Evolutionary conservation across 2,888 invertebrate genomes (phyloP), one percentile per base, ranked within the genome.

Genomic region (Melinaea menophilus): DNA sequence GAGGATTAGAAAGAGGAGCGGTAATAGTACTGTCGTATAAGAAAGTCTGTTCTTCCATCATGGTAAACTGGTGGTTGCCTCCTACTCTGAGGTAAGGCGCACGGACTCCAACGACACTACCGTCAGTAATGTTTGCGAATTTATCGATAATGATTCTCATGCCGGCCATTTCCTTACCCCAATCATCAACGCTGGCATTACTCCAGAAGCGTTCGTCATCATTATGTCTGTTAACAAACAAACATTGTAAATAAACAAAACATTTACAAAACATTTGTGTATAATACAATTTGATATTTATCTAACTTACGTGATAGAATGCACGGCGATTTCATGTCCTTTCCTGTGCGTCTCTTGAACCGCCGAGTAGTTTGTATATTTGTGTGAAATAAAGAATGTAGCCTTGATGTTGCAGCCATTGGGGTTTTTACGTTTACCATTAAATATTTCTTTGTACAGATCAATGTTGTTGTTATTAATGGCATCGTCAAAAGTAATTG

Each of bases 1-100:
- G 98, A 31, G 97, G 97, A 81, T 97, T 96, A 72, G 95, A 96
- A 47, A 97, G 91, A 1, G 97, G 96, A 2, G 97, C 97, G 0
- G 97, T 97, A 81, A 98, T 97, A 59, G 98, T 98, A 55, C 98
- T 97, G 85, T 99, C 98, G 82, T 98, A 99, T 56, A 97, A 90
- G 93, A 98, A 98, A 11, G 96, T 96, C 82, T 97, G 96, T 84
- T 98, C 97, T 85, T 97, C 96, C 98, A 98, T 97, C 97, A 98
- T 98, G 75, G 97, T 96, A 90, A 98, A 98, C 88, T 98, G 98
- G 84, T 97, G 97, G 92, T 98, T 97, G 58, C 98, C 98, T 67
- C 98, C 98, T 5, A 98, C 97, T 60, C 97, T 93, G 64, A 97
- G 90, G 81, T 97, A 98, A 0, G 97, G 97, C 4, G 97, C 96